These are phyloP conservation scores for Acanthaster planci DNA, from an alignment of 35 echinoderm and acorn worm genomes.

Conservation along the genomic window DNA sequence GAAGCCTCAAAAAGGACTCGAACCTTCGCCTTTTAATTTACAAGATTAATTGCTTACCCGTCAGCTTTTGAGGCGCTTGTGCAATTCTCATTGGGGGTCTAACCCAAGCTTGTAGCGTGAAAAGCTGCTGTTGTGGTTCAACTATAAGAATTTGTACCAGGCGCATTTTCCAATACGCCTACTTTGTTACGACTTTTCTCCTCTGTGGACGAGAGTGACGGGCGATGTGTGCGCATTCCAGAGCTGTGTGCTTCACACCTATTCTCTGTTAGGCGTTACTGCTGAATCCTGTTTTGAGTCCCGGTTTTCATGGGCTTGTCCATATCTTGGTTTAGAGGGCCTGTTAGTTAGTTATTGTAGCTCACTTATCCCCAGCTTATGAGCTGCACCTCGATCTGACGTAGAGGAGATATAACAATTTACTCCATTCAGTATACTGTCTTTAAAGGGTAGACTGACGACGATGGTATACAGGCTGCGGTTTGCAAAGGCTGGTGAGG, in stretches of 20 bases:
- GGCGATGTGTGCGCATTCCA: slow-evolving; percentile 92
- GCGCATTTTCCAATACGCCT: slow-evolving; percentile 78
- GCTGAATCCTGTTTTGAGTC: slow-evolving; percentile 71
- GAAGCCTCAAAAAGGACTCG: slow-evolving; percentile 44
- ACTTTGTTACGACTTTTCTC: slow-evolving; percentile 96
- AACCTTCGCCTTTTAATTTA: slow-evolving; percentile 62
- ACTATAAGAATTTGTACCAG: slow-evolving; percentile 58
- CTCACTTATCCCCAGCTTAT: slow-evolving; percentile 70
- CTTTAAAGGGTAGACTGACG: slow-evolving; percentile 56
- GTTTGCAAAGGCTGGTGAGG: slow-evolving; percentile 62
- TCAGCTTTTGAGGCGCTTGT: slow-evolving; percentile 42
- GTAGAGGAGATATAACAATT: slow-evolving; percentile 17
- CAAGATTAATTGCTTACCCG: slow-evolving; percentile 50
- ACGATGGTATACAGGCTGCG: slow-evolving; percentile 94
- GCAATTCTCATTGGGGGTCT: slow-evolving; percentile 31
- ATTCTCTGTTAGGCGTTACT: slow-evolving; percentile 62
- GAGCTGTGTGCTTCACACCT: slow-evolving; percentile 44
- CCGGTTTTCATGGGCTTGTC: slow-evolving; percentile 32
- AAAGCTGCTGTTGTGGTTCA: slow-evolving; percentile 54
- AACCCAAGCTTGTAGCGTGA: slow-evolving; percentile 57
- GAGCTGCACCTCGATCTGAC: slow-evolving; percentile 92
- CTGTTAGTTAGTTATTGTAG: slow-evolving; percentile 51
- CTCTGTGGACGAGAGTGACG: slow-evolving; percentile 76
- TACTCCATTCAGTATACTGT: slow-evolving; percentile 22
- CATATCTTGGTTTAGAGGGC: neutral